Evolutionary conservation across 1,140 invertebrate species (phyloP).

Genomic region (Formica selysi): DNA sequence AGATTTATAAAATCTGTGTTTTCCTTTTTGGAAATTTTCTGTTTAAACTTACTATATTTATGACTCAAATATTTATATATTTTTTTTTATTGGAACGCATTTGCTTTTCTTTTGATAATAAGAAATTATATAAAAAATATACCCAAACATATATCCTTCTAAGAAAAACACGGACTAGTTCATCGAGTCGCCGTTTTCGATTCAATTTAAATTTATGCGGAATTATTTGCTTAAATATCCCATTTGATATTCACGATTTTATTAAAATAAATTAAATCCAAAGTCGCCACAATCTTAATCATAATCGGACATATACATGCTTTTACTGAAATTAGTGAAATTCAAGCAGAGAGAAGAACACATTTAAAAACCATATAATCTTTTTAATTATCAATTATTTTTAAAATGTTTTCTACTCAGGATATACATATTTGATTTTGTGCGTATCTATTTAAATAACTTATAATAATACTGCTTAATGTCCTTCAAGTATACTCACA

Average conservation of each 20-base stretch:
- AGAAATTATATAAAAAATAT: not conserved
- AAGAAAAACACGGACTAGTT: not conserved
- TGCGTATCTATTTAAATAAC: not conserved
- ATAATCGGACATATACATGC: not conserved
- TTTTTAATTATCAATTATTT: too few relatives aligned
- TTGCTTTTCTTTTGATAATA: not conserved
- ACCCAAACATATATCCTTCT: not conserved
- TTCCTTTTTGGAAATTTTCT: not conserved
- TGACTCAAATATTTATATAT: not conserved
- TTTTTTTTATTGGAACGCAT: not conserved
- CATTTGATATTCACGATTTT: not conserved
- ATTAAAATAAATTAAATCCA: not conserved
- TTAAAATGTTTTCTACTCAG: too few relatives aligned
- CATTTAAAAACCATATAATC: not conserved
- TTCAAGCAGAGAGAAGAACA: not conserved
- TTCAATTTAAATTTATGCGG: not conserved
- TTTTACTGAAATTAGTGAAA: constrained; percentile 45
- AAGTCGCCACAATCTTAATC: constrained; percentile 14
- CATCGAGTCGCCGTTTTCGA: not conserved
- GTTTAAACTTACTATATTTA: not conserved
- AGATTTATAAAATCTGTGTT: not conserved
- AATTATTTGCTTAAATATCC: not conserved
- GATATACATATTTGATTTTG: not conserved
- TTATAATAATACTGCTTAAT: not conserved
- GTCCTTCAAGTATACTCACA: not conserved